Evolutionary conservation across 2,797 vertebrate genomes (phyloP).

Genomic region (Crax fasciolata): DNA sequence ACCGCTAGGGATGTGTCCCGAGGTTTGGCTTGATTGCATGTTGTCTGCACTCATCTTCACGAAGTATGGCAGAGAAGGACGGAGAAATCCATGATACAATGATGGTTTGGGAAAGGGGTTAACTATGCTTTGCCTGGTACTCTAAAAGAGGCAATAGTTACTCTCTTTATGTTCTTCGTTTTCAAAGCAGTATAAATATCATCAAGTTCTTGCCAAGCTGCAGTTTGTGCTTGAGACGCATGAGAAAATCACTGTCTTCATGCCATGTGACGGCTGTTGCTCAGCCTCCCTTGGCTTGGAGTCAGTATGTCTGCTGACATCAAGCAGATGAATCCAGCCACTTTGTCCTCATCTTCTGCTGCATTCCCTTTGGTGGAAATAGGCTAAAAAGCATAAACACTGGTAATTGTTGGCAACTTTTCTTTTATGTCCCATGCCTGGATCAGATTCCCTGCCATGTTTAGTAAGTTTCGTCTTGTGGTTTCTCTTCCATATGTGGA

Average conservation of each 20-base stretch:
- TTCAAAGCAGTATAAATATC: not conserved
- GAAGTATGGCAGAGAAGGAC: not conserved
- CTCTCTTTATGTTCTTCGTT: not conserved
- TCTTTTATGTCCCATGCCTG: not conserved
- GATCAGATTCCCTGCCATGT: not conserved
- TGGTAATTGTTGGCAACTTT: not conserved
- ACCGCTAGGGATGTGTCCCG: not conserved
- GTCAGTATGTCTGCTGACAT: not conserved
- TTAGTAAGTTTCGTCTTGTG: not conserved
- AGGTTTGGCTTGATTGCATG: not conserved
- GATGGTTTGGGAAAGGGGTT: not conserved
- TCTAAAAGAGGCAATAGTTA: not conserved
- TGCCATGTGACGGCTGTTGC: not conserved
- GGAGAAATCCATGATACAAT: not conserved
- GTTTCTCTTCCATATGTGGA: slow-evolving; percentile 16
- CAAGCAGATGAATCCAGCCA: not conserved
- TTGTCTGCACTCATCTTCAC: not conserved
- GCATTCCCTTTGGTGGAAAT: not conserved
- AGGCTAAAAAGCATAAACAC: not conserved
- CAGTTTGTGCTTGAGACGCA: not conserved
- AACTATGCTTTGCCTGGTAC: not conserved
- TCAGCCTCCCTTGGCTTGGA: not conserved
- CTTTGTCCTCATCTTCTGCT: not conserved
- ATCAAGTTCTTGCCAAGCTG: not conserved
- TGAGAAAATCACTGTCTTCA: fast-evolving